phyloP scores from a whole-genome alignment of 2,888 invertebrate genomes.

The Hartigia nigra region DNA sequence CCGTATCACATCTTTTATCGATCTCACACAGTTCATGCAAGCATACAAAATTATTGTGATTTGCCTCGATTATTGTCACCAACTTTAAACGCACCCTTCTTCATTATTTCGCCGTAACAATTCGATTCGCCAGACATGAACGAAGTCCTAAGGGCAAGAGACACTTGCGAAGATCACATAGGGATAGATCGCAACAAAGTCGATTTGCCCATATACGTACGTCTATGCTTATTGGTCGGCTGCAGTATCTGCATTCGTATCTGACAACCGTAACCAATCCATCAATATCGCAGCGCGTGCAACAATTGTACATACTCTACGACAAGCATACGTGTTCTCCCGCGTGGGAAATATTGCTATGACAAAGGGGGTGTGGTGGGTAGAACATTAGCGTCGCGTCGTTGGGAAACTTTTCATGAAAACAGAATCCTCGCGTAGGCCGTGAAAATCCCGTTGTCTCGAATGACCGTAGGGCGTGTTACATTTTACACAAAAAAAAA shows the following conservation, averaged over 20 bases:
- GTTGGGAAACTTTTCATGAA: not conserved
- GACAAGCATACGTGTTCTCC: constrained; percentile 33
- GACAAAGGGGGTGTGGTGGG: not conserved
- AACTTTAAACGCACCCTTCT: not conserved
- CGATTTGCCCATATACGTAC: not conserved
- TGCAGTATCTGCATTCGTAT: constrained; percentile 1
- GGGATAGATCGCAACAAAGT: not conserved
- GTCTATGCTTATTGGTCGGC: not conserved
- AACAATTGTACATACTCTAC: constrained; percentile 12
- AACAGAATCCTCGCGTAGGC: not conserved
- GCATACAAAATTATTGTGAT: not conserved
- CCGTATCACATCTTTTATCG: not conserved
- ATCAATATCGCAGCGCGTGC: constrained; percentile 42
- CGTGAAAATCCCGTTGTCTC: not conserved
- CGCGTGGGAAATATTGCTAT: constrained; percentile 40
- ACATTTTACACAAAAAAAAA: not conserved
- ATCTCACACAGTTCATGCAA: not conserved
- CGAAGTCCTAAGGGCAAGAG: not conserved
- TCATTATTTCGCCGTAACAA: constrained; percentile 27
- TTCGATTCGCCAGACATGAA: constrained; percentile 40
- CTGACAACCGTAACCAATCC: constrained; percentile 37
- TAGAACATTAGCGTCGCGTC: not conserved
- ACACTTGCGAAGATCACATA: not conserved
- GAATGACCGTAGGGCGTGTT: not conserved
- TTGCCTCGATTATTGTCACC: not conserved